Evolutionary conservation across 1,140 invertebrate genomes (phyloP), one percentile per base, ranked within the genome.

Genomic region (Sarcophaga bullata): DNA sequence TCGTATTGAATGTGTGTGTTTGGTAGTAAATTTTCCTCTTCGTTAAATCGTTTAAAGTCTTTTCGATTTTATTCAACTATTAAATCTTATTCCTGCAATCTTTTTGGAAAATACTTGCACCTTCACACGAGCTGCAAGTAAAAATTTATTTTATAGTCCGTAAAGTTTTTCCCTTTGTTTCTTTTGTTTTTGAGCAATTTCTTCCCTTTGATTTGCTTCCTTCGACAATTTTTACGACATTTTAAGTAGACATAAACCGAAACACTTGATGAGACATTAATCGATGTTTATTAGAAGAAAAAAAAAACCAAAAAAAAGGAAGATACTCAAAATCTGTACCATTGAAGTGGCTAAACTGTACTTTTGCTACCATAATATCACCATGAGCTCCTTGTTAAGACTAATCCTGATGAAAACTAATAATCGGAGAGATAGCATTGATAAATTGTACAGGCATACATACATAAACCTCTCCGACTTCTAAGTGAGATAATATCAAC

Each of bases 261-360:
- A 83, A 80, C 82, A 83, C 82, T 83, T 83, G 82, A 83, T 83
- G 82, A 49, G 78, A 83, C 78, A 83, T 83, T 83, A 80, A 83
- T 80, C 82, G 82, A 73, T 78, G 82, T 83, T 82, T 82, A 82
- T 78, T 76, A 37, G 4, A 1, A 37, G 1, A 37, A 37, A 37
- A 37, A 37, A 37, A 2, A 37, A n/a, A n/a, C n/a, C n/a, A n/a
- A n/a, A 37, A 37, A 37, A 37, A 37, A 1, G 4, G 4, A 37
- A 37, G 25, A 37, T 2, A 37, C 25, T 37, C 25, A 37, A 37
- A 37, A 37, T 37, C 25, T 37, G 25, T 37, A 37, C 25, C 25
- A 37, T 37, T 37, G 25, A 37, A 37, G 4, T 37, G 25, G 25
- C 25, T 37, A 37, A 37, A 37, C 25, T n/a, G 25, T 37, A 4